Conservation (phyloP, 2,113 vertebrate species). For the Embiotoca jacksoni region DNA sequence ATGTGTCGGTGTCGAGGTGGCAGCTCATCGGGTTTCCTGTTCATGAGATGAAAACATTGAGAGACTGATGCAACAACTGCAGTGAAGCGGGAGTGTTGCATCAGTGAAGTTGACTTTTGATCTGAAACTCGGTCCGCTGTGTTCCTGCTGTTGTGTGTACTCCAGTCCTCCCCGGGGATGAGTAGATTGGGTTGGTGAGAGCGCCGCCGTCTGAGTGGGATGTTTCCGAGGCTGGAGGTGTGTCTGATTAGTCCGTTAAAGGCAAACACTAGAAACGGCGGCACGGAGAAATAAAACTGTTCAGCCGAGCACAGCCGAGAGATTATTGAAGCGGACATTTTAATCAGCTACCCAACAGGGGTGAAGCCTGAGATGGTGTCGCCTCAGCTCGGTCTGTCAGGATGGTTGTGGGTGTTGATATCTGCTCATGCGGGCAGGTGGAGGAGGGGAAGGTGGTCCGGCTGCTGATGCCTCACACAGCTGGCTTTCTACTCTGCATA, state of each 20-base stretch:
- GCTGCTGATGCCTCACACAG: constrained; percentile 51
- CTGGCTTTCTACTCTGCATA: constrained; percentile 66
- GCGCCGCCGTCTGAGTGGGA: constrained; percentile 4
- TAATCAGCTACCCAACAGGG: constrained; percentile 74
- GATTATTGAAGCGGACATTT: constrained; percentile 74
- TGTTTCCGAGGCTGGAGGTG: constrained; percentile 44
- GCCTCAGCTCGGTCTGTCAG: constrained; percentile 56
- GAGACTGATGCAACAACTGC: constrained; percentile 9
- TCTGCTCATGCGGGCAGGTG: constrained; percentile 36
- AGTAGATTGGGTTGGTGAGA: constrained; percentile 11
- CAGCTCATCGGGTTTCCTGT: neutral
- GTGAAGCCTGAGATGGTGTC: constrained; percentile 65
- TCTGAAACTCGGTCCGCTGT: constrained; percentile 23
- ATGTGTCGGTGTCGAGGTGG: too few species aligned
- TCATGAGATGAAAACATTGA: constrained; percentile 20
- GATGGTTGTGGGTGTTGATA: constrained; percentile 43
- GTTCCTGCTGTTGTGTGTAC: constrained; percentile 7
- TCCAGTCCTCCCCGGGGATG: constrained; percentile 25
- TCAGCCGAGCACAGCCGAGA: constrained; percentile 60
- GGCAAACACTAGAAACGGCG: constrained; percentile 53
- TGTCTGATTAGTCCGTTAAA: constrained; percentile 58
- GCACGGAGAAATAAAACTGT: constrained; percentile 59
- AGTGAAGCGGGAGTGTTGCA: neutral
- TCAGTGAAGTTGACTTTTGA: neutral
- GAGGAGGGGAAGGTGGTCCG: constrained; percentile 49